phyloP scores from a whole-genome alignment of 2,797 vertebrate species.

The Sebastes nivosus region DNA sequence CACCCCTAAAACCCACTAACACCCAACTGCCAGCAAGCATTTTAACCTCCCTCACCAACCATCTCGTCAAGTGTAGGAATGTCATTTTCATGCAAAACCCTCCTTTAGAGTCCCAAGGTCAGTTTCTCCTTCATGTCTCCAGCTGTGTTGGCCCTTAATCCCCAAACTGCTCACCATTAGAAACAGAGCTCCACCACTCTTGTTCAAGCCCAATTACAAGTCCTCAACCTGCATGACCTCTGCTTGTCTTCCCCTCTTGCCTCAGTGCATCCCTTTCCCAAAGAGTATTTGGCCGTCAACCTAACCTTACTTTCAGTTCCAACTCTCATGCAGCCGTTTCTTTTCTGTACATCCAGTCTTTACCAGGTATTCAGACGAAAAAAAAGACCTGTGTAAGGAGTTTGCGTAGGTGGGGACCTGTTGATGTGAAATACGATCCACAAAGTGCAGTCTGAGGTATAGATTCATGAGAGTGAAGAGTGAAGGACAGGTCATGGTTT shows the following conservation, averaged over 20 bases:
- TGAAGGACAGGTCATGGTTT: neutral
- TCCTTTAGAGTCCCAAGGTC: neutral
- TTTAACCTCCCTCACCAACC: neutral
- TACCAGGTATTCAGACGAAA: neutral
- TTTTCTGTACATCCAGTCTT: neutral
- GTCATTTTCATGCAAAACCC: neutral
- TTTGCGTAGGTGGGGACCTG: neutral
- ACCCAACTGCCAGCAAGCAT: no score
- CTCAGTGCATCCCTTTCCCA: neutral
- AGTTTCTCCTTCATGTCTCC: neutral
- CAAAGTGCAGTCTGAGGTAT: neutral
- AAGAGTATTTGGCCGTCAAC: neutral
- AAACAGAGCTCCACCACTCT: neutral
- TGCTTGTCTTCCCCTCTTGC: neutral
- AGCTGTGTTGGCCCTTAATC: slow-evolving; percentile 6
- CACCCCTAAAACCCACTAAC: no score
- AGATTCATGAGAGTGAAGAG: neutral
- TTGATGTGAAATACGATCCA: neutral
- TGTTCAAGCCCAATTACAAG: neutral
- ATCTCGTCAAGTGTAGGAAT: neutral
- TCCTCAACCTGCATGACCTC: neutral
- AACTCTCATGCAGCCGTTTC: neutral
- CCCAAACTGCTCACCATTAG: neutral
- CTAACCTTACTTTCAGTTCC: neutral
- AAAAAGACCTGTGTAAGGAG: neutral